These are phyloP conservation scores for Aplysia californica DNA, from an alignment of 1,140 invertebrate genomes.

Conservation along the genomic window DNA sequence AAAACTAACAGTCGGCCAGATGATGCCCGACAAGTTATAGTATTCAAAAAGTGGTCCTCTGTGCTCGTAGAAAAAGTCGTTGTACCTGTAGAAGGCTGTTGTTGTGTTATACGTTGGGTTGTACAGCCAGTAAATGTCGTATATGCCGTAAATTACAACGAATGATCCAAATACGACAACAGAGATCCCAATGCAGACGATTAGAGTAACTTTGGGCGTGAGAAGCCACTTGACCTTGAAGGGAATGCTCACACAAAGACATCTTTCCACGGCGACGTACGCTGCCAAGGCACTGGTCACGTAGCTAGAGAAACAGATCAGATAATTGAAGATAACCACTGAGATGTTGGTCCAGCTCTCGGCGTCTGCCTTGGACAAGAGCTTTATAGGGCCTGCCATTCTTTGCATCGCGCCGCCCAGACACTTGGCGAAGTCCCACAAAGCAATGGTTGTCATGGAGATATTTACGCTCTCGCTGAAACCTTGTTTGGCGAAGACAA, in stretches of 20 bases:
- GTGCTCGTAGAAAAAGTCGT: conserved; percentile 1
- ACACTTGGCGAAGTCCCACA: conserved; percentile 22
- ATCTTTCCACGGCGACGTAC: conserved; percentile 23
- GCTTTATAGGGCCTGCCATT: conserved; percentile 1
- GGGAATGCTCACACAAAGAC: conserved; percentile 18
- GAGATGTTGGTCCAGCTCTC: conserved; percentile 10
- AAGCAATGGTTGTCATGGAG: conserved; percentile 22
- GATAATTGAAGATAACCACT: conserved; percentile 17
- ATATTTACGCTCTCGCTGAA: conserved; percentile 18
- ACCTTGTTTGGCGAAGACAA: conserved; percentile 22
- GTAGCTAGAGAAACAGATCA: conserved; percentile 21
- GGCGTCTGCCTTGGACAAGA: neutral
- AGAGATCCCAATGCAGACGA: neutral
- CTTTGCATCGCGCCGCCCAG: conserved; percentile 16
- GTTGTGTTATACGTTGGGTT: conserved; percentile 1
- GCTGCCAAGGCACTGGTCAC: conserved; percentile 19
- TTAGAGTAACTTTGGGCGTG: neutral
- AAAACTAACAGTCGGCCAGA: conserved; percentile 16
- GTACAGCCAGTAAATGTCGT: conserved; percentile 19
- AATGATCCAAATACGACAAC: conserved; percentile 18
- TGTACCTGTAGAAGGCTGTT: conserved; percentile 7
- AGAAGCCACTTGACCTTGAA: conserved; percentile 12
- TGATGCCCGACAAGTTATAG: conserved; percentile 22
- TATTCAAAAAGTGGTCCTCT: neutral
- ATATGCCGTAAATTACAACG: conserved; percentile 24